Evolutionary conservation across 1,140 invertebrate genomes (phyloP).

Genomic region (Lordiphosa collinella): DNA sequence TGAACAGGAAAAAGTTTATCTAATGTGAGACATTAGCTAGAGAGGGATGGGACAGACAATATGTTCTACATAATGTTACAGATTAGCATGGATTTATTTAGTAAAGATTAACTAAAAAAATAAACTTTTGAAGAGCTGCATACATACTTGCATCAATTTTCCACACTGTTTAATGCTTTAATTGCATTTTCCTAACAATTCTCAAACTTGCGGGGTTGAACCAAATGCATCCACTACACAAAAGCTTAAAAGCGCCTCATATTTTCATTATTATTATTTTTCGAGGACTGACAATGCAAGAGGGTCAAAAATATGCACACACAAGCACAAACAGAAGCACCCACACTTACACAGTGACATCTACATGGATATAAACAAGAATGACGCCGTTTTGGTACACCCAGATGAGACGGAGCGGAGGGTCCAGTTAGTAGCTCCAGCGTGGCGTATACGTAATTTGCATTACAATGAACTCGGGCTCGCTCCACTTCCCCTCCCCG

Average conservation of each 20-base stretch:
- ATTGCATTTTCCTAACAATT: slow-evolving; percentile 42
- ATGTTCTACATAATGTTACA: too few relatives aligned
- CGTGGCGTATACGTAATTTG: slow-evolving; percentile 69
- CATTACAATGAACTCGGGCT: slow-evolving; percentile 60
- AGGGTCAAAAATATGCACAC: slow-evolving; percentile 24
- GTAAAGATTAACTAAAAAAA: too few relatives aligned
- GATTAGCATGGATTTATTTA: too few relatives aligned
- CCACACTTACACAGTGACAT: slow-evolving; percentile 6
- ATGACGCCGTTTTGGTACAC: neutral
- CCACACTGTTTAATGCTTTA: slow-evolving; percentile 47
- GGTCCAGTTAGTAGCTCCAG: slow-evolving; percentile 28
- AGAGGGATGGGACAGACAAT: neutral
- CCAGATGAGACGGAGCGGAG: slow-evolving; percentile 3
- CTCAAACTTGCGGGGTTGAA: neutral
- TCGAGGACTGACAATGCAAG: slow-evolving; percentile 32
- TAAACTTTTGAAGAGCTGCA: slow-evolving; percentile 7
- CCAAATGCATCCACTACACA: neutral
- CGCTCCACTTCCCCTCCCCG: neutral
- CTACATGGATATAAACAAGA: slow-evolving; percentile 6
- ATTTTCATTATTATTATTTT: slow-evolving; percentile 57
- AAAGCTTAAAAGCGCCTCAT: slow-evolving; percentile 12
- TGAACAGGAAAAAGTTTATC: slow-evolving; percentile 40
- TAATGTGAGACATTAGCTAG: neutral
- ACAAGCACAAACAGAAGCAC: slow-evolving; percentile 5
- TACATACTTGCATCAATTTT: slow-evolving; percentile 29